These are phyloP conservation scores for Cartodere bifasciata DNA, from an alignment of 2,888 invertebrate species.

Conservation along the genomic window DNA sequence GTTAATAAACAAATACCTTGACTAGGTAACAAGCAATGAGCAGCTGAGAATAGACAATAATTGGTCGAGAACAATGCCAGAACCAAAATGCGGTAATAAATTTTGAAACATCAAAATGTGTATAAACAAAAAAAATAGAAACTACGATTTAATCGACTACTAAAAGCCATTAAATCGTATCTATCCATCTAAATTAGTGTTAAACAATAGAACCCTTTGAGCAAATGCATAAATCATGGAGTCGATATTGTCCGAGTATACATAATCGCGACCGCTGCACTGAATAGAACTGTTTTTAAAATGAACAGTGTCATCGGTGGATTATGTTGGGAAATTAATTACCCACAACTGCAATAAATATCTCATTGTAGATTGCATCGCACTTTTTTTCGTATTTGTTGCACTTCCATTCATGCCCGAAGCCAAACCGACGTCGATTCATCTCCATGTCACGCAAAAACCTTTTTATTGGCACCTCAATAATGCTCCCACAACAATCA, in stretches of 20 bases:
- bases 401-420: not conserved
- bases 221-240: conserved; percentile 7
- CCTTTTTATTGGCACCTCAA: no score
- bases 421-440: no score
- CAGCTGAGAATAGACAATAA: no score
- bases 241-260: conserved; percentile 4
- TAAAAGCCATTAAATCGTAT: conserved; percentile 3
- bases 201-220: conserved; percentile 10
- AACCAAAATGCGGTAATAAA: conserved; percentile 5
- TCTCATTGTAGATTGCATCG: conserved; percentile 1
- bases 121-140: conserved; percentile 5
- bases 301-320: conserved; percentile 8
- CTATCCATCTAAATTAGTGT: not conserved
- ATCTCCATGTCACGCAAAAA: no score
- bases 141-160: conserved; percentile 5
- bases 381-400: conserved; percentile 1
- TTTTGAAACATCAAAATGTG: conserved; percentile 3
- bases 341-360: conserved; percentile 7
- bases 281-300: conserved; percentile 3
- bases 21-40: no score
- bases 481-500: no score
- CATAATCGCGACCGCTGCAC: conserved; percentile 2
- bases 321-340: conserved; percentile 9
- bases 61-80: no score
- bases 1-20: no score